These are phyloP conservation scores for Xanthia togata DNA, from an alignment of 2,888 invertebrate species.

Conservation along the genomic window DNA sequence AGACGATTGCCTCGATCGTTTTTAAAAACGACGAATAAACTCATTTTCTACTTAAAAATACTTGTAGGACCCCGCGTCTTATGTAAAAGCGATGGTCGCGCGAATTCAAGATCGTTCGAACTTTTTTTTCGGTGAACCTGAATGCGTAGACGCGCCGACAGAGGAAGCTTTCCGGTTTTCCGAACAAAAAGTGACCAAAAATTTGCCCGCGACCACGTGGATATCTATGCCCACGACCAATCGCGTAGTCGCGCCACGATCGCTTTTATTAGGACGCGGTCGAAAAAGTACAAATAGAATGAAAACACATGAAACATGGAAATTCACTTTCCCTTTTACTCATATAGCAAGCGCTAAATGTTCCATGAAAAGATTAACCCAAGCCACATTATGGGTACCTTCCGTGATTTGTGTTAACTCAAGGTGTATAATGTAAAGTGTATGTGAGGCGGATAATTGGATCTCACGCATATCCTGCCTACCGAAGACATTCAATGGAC, in stretches of 20 bases:
- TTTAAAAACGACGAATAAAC: no score
- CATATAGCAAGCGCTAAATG: background rate
- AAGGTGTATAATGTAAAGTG: conserved; percentile 14
- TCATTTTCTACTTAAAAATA: background rate
- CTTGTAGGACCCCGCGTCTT: background rate
- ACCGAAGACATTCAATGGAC: conserved; percentile 32
- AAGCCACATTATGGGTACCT: background rate
- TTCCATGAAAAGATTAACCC: conserved; percentile 21
- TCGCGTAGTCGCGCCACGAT: no score
- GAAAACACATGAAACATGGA: background rate
- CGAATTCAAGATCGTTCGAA: no score
- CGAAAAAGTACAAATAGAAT: background rate
- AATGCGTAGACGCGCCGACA: no score
- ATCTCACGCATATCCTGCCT: conserved; percentile 31
- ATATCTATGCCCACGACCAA: no score
- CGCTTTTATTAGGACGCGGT: no score
- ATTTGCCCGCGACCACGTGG: no score
- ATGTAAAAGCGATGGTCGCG: no score
- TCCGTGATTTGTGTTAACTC: conserved; percentile 25
- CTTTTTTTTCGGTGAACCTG: no score
- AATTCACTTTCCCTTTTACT: background rate
- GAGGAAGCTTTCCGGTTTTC: no score
- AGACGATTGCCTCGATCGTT: no score
- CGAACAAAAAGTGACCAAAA: no score
- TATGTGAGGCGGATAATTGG: conserved; percentile 39